Evolutionary conservation across 1,140 invertebrate genomes (phyloP).

Genomic region (Eriosoma lanigerum): DNA sequence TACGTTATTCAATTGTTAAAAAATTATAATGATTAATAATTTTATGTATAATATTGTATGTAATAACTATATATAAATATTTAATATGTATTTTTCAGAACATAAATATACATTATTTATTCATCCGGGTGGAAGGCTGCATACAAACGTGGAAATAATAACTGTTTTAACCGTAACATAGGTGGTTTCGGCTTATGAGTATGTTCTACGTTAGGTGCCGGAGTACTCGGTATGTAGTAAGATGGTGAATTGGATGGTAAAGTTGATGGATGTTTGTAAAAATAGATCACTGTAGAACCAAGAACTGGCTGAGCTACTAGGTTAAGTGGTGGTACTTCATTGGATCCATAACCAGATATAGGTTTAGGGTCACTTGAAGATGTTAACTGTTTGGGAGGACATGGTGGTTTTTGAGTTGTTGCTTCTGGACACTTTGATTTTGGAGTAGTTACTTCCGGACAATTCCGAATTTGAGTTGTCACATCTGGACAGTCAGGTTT

Average conservation of each 20-base stretch:
- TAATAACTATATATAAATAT: background rate
- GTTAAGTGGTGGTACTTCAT: background rate
- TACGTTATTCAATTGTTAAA: too few relatives aligned
- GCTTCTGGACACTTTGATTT: background rate
- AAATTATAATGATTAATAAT: too few relatives aligned
- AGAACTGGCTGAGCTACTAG: constrained; percentile 21
- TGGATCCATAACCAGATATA: constrained; percentile 22
- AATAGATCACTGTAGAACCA: constrained; percentile 15
- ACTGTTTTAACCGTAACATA: constrained; percentile 16
- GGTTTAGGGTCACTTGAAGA: background rate
- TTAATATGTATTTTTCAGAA: background rate
- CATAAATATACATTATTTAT: background rate
- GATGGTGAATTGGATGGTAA: background rate
- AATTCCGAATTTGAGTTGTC: background rate
- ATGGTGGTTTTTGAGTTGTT: background rate
- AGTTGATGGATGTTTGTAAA: constrained; percentile 2
- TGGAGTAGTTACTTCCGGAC: background rate
- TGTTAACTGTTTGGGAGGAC: background rate
- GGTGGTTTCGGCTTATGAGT: constrained; percentile 10
- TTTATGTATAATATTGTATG: too few relatives aligned
- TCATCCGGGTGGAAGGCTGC: constrained; percentile 41
- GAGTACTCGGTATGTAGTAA: constrained; percentile 9
- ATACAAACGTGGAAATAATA: constrained; percentile 35
- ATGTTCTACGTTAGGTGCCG: background rate
- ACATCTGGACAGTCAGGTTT: background rate